Base-by-base conservation (phyloP, 2,888 invertebrate species). In the Stenodema calcarata region DNA sequence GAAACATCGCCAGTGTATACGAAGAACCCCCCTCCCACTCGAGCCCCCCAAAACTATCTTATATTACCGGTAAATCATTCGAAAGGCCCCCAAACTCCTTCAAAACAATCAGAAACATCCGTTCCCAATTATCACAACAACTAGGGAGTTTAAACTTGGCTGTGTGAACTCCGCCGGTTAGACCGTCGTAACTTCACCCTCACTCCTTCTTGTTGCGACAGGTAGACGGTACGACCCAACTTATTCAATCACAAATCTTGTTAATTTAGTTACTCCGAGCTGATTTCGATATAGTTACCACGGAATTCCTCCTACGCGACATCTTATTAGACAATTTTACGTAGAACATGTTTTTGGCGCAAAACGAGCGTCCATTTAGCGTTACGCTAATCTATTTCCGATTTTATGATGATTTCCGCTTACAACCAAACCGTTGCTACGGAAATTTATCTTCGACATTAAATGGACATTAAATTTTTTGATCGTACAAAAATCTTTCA, bases 41-140 rank as follows among this genome's bases (percentile, higher is more conserved):
- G 54, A 54, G n/a, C 54, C 7, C 54, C 16, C 16, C 54, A 18
- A 18, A 54, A 79, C 50, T 28, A 47, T 27, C 79, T 6, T 83
- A 70, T 50, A 47, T 44, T 83, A 73, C 83, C 83, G 83, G 47
- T 70, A 83, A 83, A 70, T 83, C 69, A 73, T 83, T 76, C 70
- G 70, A 11, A 54, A 54, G 73, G 69, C 70, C 42, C 70, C n/a
- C n/a, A n/a, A 18, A 54, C 83, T 70, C n/a, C 28, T 41, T 44
- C 41, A 83, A 83, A 83, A 83, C 73, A 83, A 83, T 83, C 83
- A 83, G 73, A 16, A 30, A 50, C 83, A 83, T 83, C 83, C 83
- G 83, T 83, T 83, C 83, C 83, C 83, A 83, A 83, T 83, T 83
- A 83, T 83, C 70, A 83, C 83, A 83, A 70, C 83, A 81, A 11